These are phyloP conservation scores for Dasysyrphus tricinctus DNA, from an alignment of 2,888 invertebrate species.

Conservation along the genomic window DNA sequence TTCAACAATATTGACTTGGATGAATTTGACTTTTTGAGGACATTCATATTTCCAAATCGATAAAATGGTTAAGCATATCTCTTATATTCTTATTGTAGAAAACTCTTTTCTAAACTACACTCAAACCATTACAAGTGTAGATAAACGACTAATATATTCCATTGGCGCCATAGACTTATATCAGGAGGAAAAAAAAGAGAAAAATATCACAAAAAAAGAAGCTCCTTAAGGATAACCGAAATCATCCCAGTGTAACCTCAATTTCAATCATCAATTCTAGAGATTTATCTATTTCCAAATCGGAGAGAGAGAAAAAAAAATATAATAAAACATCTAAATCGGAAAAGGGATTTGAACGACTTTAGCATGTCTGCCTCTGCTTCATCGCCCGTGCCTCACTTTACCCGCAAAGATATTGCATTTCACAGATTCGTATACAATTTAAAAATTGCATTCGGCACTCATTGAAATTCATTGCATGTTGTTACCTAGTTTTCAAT, in stretches of 20 bases:
- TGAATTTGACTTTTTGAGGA: conserved; percentile 25
- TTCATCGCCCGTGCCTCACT: not conserved
- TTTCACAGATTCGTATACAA: conserved; percentile 61
- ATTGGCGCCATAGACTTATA: conserved; percentile 56
- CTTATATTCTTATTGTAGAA: conserved; percentile 4
- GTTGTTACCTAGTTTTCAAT: conserved; percentile 73
- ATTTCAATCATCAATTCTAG: conserved; percentile 66
- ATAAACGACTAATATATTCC: conserved; percentile 20
- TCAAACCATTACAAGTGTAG: conserved; percentile 19
- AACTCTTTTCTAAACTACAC: conserved; percentile 32
- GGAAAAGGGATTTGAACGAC: conserved; percentile 62
- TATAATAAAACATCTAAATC: conserved; percentile 37
- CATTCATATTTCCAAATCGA: conserved; percentile 9
- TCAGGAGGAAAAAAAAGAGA: not conserved
- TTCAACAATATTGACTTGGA: not conserved
- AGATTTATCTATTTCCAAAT: conserved; percentile 63
- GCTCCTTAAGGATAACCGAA: conserved; percentile 41
- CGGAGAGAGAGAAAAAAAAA: conserved; percentile 14
- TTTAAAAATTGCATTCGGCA: conserved; percentile 69
- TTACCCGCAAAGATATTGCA: conserved; percentile 48
- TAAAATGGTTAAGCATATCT: conserved; percentile 14
- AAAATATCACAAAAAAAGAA: conserved; percentile 17
- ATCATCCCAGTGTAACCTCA: conserved; percentile 68
- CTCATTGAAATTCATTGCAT: conserved; percentile 75
- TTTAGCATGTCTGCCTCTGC: conserved; percentile 45